A percentile compares a stretch with the other conserved stretches of the same genome.
Evolutionary conservation across 2,113 vertebrate genomes (phyloP).

Genomic region (Bufo gargarizans): DNA sequence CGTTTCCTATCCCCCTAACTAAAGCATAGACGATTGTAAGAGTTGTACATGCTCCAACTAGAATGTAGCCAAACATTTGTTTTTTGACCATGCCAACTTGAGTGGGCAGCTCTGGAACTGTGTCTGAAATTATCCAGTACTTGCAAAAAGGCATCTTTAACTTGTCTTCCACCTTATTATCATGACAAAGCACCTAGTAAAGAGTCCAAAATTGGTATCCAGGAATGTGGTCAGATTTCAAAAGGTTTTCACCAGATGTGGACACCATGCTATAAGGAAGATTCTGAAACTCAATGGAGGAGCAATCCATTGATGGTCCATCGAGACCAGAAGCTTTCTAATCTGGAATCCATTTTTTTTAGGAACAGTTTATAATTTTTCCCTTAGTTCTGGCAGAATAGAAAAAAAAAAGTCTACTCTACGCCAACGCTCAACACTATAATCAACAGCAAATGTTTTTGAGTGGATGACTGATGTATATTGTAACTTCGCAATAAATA

Average conservation of each 20-base stretch:
- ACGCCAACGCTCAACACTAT: slow-evolving; percentile 64
- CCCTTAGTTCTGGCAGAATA: slow-evolving; percentile 57
- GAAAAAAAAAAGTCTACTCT: slow-evolving; percentile 54
- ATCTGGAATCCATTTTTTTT: slow-evolving; percentile 56
- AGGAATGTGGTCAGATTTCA: not conserved
- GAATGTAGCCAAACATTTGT: slow-evolving; percentile 25
- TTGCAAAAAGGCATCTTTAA: not conserved
- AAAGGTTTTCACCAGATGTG: not conserved
- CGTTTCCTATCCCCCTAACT: not conserved
- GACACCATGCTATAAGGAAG: not conserved
- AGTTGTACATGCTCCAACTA: not conserved
- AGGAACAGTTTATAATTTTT: slow-evolving; percentile 61
- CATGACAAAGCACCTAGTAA: slow-evolving; percentile 57
- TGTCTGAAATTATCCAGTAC: not conserved
- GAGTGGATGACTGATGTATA: slow-evolving; percentile 69
- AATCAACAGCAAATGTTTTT: slow-evolving; percentile 78
- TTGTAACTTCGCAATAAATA: slow-evolving; percentile 62
- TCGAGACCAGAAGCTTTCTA: slow-evolving; percentile 47
- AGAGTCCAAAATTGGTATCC: not conserved
- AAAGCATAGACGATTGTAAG: not conserved
- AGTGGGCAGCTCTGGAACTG: slow-evolving; percentile 9
- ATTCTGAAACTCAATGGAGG: not conserved
- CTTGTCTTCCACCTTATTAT: slow-evolving; percentile 62
- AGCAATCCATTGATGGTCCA: not conserved
- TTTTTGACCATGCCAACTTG: not conserved